Percentiles rank a stretch among this genome's conserved stretches.
These are phyloP conservation scores for Buphagus erythrorhynchus DNA, from an alignment of 2,797 vertebrate species.

Conservation along the genomic window DNA sequence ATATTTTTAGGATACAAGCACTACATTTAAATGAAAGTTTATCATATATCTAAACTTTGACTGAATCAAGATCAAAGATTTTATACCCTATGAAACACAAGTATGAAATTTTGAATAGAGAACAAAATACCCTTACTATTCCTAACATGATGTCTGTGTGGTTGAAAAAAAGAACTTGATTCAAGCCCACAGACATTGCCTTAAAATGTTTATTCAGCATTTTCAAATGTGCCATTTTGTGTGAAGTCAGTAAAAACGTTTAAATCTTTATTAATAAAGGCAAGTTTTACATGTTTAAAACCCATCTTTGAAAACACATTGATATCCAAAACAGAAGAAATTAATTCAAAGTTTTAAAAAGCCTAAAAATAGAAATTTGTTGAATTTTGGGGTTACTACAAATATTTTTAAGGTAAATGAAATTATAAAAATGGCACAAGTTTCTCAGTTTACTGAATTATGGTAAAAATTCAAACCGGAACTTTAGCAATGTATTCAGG, in stretches of 20 bases:
- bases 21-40: not conserved
- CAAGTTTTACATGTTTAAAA: not conserved
- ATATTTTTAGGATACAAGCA: not conserved
- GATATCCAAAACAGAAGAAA: not conserved
- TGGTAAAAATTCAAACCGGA: not conserved
- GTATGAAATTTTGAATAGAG: not conserved
- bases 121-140: not conserved
- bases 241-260: not conserved
- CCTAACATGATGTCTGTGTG: not conserved
- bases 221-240: not conserved
- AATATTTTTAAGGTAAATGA: not conserved
- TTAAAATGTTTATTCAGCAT: not conserved
- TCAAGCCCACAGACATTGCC: not conserved
- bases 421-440: not conserved
- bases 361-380: fast-evolving
- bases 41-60: not conserved
- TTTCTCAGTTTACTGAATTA: not conserved
- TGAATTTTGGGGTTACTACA: not conserved
- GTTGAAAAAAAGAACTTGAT: not conserved
- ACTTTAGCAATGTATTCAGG: not conserved
- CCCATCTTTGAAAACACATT: not conserved
- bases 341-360: not conserved
- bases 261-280: not conserved
- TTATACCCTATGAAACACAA: not conserved
- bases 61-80: not conserved